Evolutionary conservation across 1,140 invertebrate species (phyloP).

Genomic region (Saxidomus purpurata): DNA sequence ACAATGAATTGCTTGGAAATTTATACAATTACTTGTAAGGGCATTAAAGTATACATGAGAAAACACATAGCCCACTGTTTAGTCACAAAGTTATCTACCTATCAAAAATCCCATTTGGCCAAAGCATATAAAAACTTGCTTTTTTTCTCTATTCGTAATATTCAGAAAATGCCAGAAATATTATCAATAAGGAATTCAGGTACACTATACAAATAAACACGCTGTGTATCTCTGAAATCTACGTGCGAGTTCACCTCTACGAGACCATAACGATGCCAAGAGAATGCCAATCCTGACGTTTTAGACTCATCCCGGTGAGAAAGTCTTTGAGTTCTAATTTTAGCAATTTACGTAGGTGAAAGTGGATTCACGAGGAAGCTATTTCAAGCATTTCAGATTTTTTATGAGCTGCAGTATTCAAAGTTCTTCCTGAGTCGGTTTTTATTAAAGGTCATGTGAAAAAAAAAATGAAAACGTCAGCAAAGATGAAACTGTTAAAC

Average conservation of each 20-base stretch:
- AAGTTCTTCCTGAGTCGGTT: too few relatives aligned
- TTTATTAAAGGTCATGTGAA: too few relatives aligned
- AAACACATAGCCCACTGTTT: too few relatives aligned
- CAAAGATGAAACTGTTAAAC: too few relatives aligned
- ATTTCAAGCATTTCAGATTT: constrained; percentile 13
- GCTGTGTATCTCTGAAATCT: background rate
- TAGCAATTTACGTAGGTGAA: constrained; percentile 18
- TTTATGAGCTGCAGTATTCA: too few relatives aligned
- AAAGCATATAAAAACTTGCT: too few relatives aligned
- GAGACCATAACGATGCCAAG: background rate
- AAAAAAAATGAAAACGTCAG: too few relatives aligned
- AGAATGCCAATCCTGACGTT: background rate
- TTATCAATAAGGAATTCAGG: background rate
- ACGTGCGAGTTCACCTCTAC: background rate
- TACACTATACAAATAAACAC: constrained; percentile 7
- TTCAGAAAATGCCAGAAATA: background rate
- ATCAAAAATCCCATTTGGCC: too few relatives aligned
- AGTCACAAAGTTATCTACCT: too few relatives aligned
- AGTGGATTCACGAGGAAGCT: background rate
- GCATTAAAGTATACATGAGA: too few relatives aligned
- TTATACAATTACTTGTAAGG: too few relatives aligned
- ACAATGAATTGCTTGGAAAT: too few relatives aligned
- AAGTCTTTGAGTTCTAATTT: background rate
- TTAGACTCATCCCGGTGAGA: background rate
- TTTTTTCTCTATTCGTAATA: background rate